phyloP scores from a whole-genome alignment of 2,888 invertebrate species.

The Phengaris alcon region DNA sequence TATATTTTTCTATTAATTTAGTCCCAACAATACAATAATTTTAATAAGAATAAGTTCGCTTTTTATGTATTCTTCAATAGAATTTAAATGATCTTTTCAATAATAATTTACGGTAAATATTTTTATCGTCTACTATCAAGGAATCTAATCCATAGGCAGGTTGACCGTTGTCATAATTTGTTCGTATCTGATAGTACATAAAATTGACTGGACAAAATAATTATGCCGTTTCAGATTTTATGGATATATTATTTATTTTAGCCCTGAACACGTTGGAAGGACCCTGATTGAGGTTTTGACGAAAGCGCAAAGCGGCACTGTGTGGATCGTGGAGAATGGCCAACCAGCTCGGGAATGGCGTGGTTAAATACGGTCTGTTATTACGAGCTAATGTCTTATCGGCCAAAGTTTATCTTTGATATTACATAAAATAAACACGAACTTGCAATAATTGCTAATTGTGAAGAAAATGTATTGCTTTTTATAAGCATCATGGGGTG shows the following conservation, averaged over 20 bases:
- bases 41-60: no score
- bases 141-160: no score
- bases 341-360: constrained; percentile 82
- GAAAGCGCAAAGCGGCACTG: constrained; percentile 84
- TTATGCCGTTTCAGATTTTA: no score
- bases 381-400: not conserved
- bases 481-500: not conserved
- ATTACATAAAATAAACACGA: not conserved
- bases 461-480: not conserved
- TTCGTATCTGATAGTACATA: no score
- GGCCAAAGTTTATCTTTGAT: not conserved
- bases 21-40: no score
- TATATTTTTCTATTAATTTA: constrained; percentile 45
- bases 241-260: constrained; percentile 55
- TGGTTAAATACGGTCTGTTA: constrained; percentile 47
- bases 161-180: no score
- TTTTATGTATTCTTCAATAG: no score
- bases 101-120: no score
- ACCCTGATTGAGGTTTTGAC: constrained; percentile 82
- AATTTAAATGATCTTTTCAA: no score
- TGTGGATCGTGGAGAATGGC: constrained; percentile 85
- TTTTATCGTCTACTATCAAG: no score
- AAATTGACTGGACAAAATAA: no score
- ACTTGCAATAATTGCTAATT: not conserved
- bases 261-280: constrained; percentile 84